These are phyloP conservation scores for Nestor notabilis DNA, from an alignment of 2,113 vertebrate species.

Conservation along the genomic window DNA sequence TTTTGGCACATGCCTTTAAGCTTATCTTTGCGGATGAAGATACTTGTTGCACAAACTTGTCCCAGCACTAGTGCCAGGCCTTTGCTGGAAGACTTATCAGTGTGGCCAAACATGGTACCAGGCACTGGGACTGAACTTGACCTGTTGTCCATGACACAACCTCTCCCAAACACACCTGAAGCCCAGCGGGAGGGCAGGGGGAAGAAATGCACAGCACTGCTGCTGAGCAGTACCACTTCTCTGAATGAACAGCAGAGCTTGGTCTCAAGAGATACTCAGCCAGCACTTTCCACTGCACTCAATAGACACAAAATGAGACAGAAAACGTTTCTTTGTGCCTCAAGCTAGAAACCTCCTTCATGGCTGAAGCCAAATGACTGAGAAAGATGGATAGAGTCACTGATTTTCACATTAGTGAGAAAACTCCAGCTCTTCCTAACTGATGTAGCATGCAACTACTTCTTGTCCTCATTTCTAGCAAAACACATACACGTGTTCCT, in stretches of 20 bases:
- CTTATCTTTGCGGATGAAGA: background rate
- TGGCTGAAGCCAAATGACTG: background rate
- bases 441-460: background rate
- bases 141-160: background rate
- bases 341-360: background rate
- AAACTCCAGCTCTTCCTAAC: background rate
- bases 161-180: background rate
- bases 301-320: background rate
- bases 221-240: background rate
- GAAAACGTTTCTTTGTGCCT: background rate
- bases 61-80: background rate
- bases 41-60: background rate
- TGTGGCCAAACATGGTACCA: background rate
- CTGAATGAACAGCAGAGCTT: background rate
- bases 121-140: background rate
- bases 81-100: background rate
- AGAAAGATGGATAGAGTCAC: background rate
- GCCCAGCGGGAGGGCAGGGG: background rate
- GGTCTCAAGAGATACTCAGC: background rate
- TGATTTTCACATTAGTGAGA: background rate
- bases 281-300: background rate
- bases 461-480: background rate
- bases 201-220: background rate
- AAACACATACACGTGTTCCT: background rate
- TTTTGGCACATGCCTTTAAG: background rate